A percentile compares a stretch with the other conserved stretches of the same genome.
Conservation (phyloP, 2,888 invertebrate genomes). For the Drosophila dives region DNA sequence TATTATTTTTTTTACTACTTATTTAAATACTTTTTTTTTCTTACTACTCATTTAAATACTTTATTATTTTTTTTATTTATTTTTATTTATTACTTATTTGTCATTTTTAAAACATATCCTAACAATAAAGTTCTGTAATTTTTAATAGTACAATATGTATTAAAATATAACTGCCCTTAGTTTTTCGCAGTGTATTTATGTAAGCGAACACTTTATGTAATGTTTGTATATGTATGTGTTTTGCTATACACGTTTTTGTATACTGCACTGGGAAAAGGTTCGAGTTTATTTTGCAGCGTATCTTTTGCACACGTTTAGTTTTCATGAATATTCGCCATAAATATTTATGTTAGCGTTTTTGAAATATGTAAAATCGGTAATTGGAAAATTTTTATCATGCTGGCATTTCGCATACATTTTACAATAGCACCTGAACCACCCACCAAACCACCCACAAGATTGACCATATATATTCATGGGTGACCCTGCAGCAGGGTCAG, state of each 20-base stretch:
- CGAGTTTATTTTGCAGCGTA: slow-evolving; percentile 24
- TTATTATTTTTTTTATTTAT: background rate
- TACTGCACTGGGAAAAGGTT: slow-evolving; percentile 2
- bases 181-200: slow-evolving; percentile 28
- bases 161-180: background rate
- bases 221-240: background rate
- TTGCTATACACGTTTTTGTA: background rate
- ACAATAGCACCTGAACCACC: slow-evolving; percentile 1
- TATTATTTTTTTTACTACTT: background rate
- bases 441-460: background rate
- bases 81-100: background rate
- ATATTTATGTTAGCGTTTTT: slow-evolving; percentile 71
- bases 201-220: slow-evolving; percentile 13
- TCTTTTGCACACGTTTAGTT: slow-evolving; percentile 71
- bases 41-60: background rate
- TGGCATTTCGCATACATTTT: slow-evolving; percentile 51
- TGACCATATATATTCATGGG: slow-evolving; percentile 11
- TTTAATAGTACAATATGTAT: background rate
- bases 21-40: too few relatives aligned
- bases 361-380: slow-evolving; percentile 79
- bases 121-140: background rate
- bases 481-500: slow-evolving; percentile 32
- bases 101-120: background rate
- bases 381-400: slow-evolving; percentile 77
- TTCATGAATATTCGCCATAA: slow-evolving; percentile 76